These are phyloP conservation scores for Pelodiscus sinensis DNA, from an alignment of 2,113 vertebrate species.

Conservation along the genomic window DNA sequence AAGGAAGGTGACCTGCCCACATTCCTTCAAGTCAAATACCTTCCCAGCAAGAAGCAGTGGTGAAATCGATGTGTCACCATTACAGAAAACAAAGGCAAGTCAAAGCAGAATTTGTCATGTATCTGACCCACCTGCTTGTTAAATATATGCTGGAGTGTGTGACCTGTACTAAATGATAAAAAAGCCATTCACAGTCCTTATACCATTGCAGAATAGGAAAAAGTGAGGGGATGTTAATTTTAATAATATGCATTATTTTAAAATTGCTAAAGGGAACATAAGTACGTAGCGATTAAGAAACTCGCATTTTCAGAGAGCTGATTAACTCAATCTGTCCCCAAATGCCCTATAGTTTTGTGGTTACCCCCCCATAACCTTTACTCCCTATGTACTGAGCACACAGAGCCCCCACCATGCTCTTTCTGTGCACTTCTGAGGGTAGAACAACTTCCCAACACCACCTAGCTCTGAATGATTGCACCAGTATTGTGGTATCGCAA, in stretches of 20 bases:
- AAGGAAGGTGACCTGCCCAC: not conserved
- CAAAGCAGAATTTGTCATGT: conserved; percentile 22
- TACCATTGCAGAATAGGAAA: not conserved
- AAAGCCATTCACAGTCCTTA: conserved; percentile 1
- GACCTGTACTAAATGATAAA: not conserved
- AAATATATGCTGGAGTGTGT: conserved; percentile 29
- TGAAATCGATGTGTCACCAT: accelerated
- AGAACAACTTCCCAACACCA: not conserved
- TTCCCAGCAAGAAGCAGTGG: not conserved
- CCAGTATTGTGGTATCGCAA: too few species aligned
- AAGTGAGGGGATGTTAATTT: not conserved
- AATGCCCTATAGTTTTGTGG: not conserved
- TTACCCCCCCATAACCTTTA: not conserved
- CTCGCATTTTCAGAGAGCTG: not conserved
- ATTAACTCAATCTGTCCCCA: not conserved
- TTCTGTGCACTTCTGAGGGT: not conserved
- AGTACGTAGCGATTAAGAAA: not conserved
- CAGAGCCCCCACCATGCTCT: not conserved
- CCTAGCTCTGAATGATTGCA: not conserved
- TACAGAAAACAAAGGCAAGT: conserved; percentile 20
- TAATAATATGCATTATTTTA: not conserved
- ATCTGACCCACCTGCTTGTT: conserved; percentile 54
- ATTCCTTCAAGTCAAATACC: not conserved
- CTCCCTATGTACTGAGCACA: not conserved
- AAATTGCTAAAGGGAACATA: not conserved